Conservation (phyloP, 2,113 vertebrate genomes). For the Polypterus senegalus region DNA sequence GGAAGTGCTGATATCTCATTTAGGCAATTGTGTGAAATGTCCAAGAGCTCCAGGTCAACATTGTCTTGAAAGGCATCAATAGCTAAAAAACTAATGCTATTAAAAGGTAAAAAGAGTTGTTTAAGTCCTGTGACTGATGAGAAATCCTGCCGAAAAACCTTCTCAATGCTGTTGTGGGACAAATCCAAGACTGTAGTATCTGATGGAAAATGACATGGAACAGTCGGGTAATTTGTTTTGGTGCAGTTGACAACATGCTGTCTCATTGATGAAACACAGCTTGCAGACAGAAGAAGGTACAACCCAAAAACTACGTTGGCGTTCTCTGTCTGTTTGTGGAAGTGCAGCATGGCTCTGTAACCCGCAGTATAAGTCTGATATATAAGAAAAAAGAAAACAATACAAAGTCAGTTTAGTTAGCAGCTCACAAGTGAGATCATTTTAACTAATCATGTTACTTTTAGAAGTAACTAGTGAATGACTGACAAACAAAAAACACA, state of each 20-base stretch:
- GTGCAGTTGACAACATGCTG: neutral
- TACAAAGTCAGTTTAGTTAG: too few relatives aligned
- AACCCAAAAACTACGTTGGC: too few relatives aligned
- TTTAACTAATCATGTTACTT: too few relatives aligned
- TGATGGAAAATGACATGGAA: neutral
- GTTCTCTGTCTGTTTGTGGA: too few relatives aligned
- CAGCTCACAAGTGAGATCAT: too few relatives aligned
- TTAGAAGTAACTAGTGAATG: too few relatives aligned
- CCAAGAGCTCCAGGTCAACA: neutral
- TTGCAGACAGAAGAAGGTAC: too few relatives aligned
- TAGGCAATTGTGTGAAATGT: neutral
- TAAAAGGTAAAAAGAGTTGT: neutral
- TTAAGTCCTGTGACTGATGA: neutral
- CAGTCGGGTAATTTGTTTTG: neutral
- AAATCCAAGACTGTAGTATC: neutral
- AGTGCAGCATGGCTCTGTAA: too few relatives aligned
- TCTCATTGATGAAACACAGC: neutral
- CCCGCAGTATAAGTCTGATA: too few relatives aligned
- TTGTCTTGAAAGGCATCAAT: neutral
- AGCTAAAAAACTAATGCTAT: neutral
- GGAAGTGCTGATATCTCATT: neutral
- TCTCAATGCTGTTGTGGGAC: conserved; percentile 6
- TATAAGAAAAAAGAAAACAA: too few relatives aligned
- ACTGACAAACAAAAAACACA: too few relatives aligned
- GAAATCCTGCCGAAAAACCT: neutral